A percentile compares a stretch with the other conserved stretches of the same genome.
Evolutionary conservation across 2,113 vertebrate genomes (phyloP).

Genomic region (Chlamydotis undulata): DNA sequence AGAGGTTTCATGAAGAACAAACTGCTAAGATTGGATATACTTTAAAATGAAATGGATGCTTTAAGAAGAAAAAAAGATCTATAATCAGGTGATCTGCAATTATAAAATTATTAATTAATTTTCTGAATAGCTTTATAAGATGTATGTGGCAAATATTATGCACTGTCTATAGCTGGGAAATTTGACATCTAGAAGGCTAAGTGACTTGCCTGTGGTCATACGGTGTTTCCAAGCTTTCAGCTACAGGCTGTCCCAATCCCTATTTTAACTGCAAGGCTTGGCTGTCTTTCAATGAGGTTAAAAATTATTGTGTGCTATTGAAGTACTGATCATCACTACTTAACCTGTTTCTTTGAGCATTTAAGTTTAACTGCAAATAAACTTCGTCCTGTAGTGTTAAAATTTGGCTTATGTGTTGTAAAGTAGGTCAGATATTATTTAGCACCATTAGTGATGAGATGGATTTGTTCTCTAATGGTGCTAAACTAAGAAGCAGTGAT

Average conservation of each 20-base stretch:
- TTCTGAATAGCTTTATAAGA: background rate
- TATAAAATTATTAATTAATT: background rate
- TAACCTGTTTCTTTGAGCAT: background rate
- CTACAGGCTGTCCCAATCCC: background rate
- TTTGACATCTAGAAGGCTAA: background rate
- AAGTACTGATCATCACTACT: background rate
- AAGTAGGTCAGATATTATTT: conserved; percentile 37
- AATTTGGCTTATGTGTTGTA: background rate
- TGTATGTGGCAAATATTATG: background rate
- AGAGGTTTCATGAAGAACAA: background rate
- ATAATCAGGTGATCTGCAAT: background rate
- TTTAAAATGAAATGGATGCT: background rate
- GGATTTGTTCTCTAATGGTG: conserved; percentile 31
- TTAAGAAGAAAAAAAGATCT: background rate
- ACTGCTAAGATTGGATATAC: background rate
- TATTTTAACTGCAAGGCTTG: background rate
- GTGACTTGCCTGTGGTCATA: background rate
- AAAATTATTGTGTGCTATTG: background rate
- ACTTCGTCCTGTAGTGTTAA: background rate
- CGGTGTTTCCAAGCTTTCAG: background rate
- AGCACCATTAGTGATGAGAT: background rate
- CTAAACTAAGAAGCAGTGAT: conserved; percentile 10
- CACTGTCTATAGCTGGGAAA: background rate
- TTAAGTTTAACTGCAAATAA: conserved; percentile 11
- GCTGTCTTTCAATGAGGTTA: background rate